Evolutionary conservation across 2,113 vertebrate species (phyloP).

Genomic region (Eptesicus fuscus): DNA sequence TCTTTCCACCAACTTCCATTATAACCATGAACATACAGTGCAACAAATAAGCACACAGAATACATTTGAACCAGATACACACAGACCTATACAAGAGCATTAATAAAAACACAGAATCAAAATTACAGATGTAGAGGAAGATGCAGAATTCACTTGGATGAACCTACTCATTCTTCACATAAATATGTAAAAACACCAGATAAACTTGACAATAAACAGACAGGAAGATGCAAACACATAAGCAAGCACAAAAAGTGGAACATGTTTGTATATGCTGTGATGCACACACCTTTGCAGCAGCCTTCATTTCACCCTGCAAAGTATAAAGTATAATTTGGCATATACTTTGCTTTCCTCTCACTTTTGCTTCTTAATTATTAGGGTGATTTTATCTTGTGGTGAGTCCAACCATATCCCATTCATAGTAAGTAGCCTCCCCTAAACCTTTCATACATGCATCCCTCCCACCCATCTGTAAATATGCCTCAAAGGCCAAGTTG

Average conservation of each 20-base stretch:
- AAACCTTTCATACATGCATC: not conserved
- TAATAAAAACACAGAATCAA: not conserved
- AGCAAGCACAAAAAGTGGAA: not conserved
- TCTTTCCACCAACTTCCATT: not conserved
- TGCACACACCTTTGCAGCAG: not conserved
- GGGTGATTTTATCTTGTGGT: not conserved
- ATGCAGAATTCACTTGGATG: not conserved
- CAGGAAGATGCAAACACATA: not conserved
- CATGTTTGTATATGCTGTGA: not conserved
- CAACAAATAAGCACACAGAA: not conserved
- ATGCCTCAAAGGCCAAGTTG: not conserved
- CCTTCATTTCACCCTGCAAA: not conserved
- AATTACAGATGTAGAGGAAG: not conserved
- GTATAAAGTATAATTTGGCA: not conserved
- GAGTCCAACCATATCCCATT: not conserved
- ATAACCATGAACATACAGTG: not conserved
- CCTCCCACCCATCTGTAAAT: not conserved
- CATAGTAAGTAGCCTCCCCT: not conserved
- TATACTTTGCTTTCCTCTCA: not conserved
- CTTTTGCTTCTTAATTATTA: not conserved
- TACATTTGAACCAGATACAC: not conserved
- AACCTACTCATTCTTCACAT: not conserved
- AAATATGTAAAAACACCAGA: not conserved
- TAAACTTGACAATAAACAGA: not conserved
- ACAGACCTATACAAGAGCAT: not conserved